Evolutionary conservation across 2,113 vertebrate genomes (phyloP), one percentile per base, ranked within the genome.

Genomic region (Manacus vitellinus): DNA sequence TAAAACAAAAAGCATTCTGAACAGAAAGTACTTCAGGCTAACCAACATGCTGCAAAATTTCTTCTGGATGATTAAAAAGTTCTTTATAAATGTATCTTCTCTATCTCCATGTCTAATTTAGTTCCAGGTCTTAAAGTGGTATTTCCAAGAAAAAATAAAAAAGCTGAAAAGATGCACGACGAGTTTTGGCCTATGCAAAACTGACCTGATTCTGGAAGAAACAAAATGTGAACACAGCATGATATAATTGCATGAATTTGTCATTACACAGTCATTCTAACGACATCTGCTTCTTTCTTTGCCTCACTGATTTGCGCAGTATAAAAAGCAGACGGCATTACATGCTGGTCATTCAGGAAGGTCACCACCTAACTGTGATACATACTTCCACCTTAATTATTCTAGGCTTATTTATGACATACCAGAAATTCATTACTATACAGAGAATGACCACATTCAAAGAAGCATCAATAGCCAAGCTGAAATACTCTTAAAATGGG

Each of bases 181-280:
- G 8, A 71, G 21, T 88, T 83, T 67, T 91, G 79, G 63, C 55
- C 4, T 55, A 37, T 27, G 56, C 51, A 81, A 77, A 95, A 92
- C 2, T 72, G 92, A 92, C 88, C 95, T 91, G 90, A 82, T 94
- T 94, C 63, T 94, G 47, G n/a, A 46, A 84, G 86, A 84, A 83
- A 52, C 63, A 47, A 74, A 90, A 90, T 41, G 20, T 84, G 85
- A 93, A 77, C 94, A 61, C 88, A 96, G 83, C 90, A 54, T 61
- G 94, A 85, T 63, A 88, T 93, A 92, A 95, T 77, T 92, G 72
- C 93, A 92, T 44, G 72, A 4, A 74, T 93, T 92, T 92, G 59
- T 84, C 93, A 56, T 83, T 59, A 77, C 56, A 82, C 51, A 67
- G 84, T 2, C 71, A 61, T 74, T 25, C 72, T 12, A 94, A 89